phyloP scores from a whole-genome alignment of 2,888 invertebrate species.

The Phoenoteleia sp. region DNA sequence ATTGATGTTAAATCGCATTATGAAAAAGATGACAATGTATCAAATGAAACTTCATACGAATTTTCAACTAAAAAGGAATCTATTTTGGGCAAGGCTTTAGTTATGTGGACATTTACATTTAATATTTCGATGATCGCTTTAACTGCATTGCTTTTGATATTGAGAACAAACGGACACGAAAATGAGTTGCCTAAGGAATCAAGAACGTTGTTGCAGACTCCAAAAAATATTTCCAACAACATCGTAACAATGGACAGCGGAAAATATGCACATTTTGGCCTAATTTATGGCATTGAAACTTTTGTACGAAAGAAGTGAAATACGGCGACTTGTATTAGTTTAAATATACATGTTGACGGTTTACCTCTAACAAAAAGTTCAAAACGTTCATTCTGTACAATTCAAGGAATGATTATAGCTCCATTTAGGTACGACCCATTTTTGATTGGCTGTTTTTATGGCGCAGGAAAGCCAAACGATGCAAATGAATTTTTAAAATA shows the following conservation, averaged over 20 bases:
- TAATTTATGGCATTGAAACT: neutral
- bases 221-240: neutral
- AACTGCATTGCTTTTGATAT: neutral
- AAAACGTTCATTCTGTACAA: neutral
- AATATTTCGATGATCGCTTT: neutral
- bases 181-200: slow-evolving; percentile 15
- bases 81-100: neutral
- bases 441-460: neutral
- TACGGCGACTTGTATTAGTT: neutral
- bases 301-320: neutral
- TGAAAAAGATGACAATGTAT: too few species aligned
- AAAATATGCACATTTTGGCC: slow-evolving; percentile 33
- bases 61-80: neutral
- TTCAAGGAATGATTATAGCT: neutral
- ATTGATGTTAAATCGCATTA: too few species aligned
- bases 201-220: slow-evolving; percentile 13
- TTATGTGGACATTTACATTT: neutral
- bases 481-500: neutral
- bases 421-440: neutral
- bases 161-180: neutral
- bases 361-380: neutral
- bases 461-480: neutral
- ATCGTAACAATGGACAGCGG: neutral
- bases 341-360: neutral
- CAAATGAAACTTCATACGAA: neutral